Base-by-base conservation (phyloP, 2,113 vertebrate species). In the Cheilinus undulatus region DNA sequence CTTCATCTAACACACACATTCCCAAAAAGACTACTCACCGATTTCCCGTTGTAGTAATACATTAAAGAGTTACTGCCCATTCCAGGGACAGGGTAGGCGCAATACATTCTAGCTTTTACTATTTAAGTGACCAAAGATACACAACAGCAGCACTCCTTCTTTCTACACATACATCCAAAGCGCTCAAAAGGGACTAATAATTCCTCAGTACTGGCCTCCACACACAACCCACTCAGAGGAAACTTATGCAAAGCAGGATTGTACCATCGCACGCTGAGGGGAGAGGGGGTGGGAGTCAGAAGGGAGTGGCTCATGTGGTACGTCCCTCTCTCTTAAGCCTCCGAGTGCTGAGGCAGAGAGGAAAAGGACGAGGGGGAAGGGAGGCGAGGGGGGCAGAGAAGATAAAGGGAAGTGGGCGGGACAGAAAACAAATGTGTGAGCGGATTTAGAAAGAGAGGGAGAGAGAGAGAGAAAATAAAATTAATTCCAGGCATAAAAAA, bases 31-130 rank as follows among this genome's bases (percentile, higher is more conserved):
- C 48, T 86, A 94, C 96, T 98, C 93, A 98, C 97, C 95, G 96
- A 97, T 94, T 98, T 98, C 54, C 97, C 97, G 90, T 97, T 98
- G 95, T 97, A 99, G 94, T 97, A 98, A 94, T 98, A 99, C 97
- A 99, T 97, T 92, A 98, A 94, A 86, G 97, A 96, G 95, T 93
- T 97, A 93, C 93, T 96, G 91, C 95, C 96, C 96, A 97, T 95
- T 92, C 97, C 96, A 91, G 97, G 96, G 83, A 98, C 96, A 65
- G 97, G 96, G 90, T 97, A 98, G 36, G 97, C 96, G 89, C 97
- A 99, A 93, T 98, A 97, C 97, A 99, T 98, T 92, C 73, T 92
- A 85, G 88, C 90, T 80, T 89, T 28, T 77, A 80, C 66, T 83
- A 68, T 85, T 80, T 36, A 67, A 72, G 58, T 54, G 72, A 84